These are phyloP conservation scores for Himalopsyche kuldschensis DNA, from an alignment of 2,888 invertebrate species.

Conservation along the genomic window DNA sequence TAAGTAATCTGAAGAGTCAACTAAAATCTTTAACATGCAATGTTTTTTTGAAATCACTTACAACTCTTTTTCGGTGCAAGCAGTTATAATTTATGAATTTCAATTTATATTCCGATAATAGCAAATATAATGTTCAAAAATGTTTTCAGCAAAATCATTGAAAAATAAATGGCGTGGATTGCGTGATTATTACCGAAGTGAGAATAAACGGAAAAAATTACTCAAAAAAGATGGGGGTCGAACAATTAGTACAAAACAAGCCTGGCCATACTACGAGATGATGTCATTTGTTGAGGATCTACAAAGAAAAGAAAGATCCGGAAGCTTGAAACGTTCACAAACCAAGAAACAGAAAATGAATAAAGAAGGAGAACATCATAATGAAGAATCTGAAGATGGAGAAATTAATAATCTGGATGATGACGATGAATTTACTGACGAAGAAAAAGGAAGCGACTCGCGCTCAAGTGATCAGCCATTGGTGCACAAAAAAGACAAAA, in stretches of 20 bases:
- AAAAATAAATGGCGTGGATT: neutral
- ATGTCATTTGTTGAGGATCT: neutral
- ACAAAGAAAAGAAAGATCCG: neutral
- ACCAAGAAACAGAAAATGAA: neutral
- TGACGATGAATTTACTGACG: neutral
- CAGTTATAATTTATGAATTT: too few species aligned
- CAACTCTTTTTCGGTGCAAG: too few species aligned
- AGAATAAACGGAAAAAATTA: neutral
- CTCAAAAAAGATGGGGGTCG: neutral
- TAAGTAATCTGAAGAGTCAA: too few species aligned
- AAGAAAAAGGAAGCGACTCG: neutral
- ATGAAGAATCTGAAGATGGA: neutral
- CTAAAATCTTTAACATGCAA: too few species aligned
- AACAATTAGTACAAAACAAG: neutral
- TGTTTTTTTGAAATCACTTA: too few species aligned
- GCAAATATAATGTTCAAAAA: too few species aligned
- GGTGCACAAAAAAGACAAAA: neutral
- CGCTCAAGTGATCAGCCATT: neutral
- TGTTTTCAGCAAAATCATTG: neutral
- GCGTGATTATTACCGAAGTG: neutral
- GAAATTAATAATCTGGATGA: neutral
- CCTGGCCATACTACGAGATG: neutral
- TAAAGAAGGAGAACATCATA: neutral
- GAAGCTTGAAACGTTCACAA: neutral
- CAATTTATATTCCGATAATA: too few species aligned